phyloP scores from a whole-genome alignment of 2,888 invertebrate genomes.

The Dasypogon diadema region DNA sequence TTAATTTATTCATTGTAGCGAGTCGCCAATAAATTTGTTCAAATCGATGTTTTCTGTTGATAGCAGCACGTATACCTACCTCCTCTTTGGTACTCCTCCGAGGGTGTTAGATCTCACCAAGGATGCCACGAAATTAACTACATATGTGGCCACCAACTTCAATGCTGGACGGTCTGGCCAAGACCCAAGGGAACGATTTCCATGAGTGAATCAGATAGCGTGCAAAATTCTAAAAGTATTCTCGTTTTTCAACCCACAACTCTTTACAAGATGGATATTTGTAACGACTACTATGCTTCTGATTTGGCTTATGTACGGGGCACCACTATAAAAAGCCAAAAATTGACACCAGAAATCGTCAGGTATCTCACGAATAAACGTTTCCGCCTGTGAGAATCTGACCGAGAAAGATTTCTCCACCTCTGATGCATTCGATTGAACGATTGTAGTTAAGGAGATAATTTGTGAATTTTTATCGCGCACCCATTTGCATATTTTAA shows the following conservation, averaged over 20 bases:
- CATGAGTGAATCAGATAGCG: background rate
- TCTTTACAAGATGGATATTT: background rate
- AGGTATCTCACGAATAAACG: background rate
- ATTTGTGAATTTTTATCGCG: conserved; percentile 40
- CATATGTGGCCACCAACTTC: conserved; percentile 38
- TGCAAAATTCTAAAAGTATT: background rate
- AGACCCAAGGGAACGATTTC: background rate
- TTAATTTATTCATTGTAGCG: conserved; percentile 57
- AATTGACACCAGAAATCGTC: background rate
- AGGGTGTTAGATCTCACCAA: conserved; percentile 47
- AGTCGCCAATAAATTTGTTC: conserved; percentile 57
- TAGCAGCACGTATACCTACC: conserved; percentile 46
- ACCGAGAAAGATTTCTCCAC: background rate
- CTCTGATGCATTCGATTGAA: conserved; percentile 39
- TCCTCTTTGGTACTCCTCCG: conserved; percentile 30
- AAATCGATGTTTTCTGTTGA: conserved; percentile 54
- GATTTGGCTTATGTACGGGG: background rate
- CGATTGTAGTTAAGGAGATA: conserved; percentile 44
- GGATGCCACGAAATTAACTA: conserved; percentile 37
- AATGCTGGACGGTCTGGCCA: background rate
- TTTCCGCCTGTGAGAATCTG: conserved; percentile 4
- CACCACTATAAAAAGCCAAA: background rate
- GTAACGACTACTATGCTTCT: background rate
- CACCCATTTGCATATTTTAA: conserved; percentile 56
- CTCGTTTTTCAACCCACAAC: background rate